A percentile compares a stretch with the other conserved stretches of the same genome.
Evolutionary conservation across 2,888 invertebrate genomes (phyloP).

Genomic region (Catonia carolina): DNA sequence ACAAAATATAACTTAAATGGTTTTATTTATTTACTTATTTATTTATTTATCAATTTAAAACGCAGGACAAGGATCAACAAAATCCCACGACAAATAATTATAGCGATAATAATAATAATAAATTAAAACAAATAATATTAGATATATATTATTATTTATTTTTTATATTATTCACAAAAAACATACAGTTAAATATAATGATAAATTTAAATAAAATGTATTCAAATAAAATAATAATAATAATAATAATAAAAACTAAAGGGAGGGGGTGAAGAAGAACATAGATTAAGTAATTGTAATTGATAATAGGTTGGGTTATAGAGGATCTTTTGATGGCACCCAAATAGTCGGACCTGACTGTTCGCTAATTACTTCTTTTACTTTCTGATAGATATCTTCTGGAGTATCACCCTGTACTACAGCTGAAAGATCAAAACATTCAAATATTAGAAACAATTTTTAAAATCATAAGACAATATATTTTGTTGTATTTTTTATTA

Average conservation of each 20-base stretch:
- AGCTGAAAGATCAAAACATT: constrained; percentile 52
- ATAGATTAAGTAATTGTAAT: constrained; percentile 6
- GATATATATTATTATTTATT: too few species aligned
- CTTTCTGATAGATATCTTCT: constrained; percentile 92
- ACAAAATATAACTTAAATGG: too few species aligned
- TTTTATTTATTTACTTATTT: too few species aligned
- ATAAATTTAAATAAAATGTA: neutral
- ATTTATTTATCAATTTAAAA: too few species aligned
- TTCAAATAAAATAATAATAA: constrained; percentile 4
- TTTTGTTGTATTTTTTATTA: too few species aligned
- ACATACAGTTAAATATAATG: too few species aligned
- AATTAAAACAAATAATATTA: too few species aligned
- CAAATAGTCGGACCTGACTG: constrained; percentile 95
- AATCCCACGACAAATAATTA: too few species aligned
- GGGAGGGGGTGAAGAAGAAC: constrained; percentile 6
- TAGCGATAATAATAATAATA: too few species aligned
- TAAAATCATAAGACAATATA: neutral
- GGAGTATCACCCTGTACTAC: constrained; percentile 96
- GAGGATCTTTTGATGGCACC: constrained; percentile 94
- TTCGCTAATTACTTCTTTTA: constrained; percentile 89
- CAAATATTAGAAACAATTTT: neutral
- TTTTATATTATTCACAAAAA: too few species aligned
- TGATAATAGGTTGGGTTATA: constrained; percentile 52
- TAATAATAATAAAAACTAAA: constrained; percentile 2
- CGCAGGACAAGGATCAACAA: too few species aligned